Evolutionary conservation across 64 coral and sea anemone genomes (phyloP).

Genomic region (Stichodactyla helianthus): DNA sequence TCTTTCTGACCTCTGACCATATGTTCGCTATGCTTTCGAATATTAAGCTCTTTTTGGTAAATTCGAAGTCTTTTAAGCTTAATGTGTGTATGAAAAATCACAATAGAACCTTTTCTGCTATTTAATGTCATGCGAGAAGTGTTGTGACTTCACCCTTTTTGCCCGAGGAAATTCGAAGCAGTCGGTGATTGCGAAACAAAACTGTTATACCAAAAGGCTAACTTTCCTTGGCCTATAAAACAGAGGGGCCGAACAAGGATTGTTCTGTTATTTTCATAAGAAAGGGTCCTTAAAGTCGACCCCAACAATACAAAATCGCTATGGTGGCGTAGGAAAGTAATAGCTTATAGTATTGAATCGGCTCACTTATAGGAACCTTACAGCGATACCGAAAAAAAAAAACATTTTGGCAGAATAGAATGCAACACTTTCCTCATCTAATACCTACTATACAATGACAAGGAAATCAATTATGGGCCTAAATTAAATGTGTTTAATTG

Average conservation of each 20-base stretch:
- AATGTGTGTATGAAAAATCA: not conserved
- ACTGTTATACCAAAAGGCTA: not conserved
- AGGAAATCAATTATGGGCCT: slow-evolving; percentile 13
- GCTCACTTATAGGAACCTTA: not conserved
- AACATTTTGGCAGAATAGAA: not conserved
- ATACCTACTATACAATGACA: not conserved
- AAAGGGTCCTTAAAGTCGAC: not conserved
- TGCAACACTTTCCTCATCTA: not conserved
- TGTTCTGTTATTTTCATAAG: slow-evolving; percentile 9
- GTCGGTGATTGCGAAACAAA: not conserved
- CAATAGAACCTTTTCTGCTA: not conserved
- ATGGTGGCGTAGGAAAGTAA: not conserved
- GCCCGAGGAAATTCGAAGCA: not conserved
- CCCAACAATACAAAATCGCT: not conserved
- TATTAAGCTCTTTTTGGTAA: not conserved
- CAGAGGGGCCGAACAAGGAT: not conserved
- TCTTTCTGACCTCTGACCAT: not conserved
- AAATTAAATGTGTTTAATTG: slow-evolving; percentile 27
- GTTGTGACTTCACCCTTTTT: not conserved
- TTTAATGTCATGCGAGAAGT: not conserved
- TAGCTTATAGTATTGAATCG: not conserved
- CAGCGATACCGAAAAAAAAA: not conserved
- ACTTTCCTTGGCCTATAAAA: not conserved
- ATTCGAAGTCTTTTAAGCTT: not conserved
- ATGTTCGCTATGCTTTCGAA: not conserved